Conservation (phyloP, 2,888 invertebrate genomes). For the Ennomos erosarius region DNA sequence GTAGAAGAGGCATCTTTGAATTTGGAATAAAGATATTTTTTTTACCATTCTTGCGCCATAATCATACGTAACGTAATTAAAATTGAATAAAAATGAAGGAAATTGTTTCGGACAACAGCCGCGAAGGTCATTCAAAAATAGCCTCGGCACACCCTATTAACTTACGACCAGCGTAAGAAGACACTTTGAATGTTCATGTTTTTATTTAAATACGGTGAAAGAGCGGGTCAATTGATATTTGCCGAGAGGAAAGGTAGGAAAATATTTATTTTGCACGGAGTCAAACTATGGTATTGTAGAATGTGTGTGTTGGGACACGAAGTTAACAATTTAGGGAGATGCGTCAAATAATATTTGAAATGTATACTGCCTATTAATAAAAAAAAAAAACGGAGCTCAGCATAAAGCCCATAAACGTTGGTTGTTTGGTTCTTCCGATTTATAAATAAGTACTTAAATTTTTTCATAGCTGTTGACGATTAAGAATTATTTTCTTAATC, state of each 20-base stretch:
- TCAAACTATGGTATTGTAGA: slow-evolving; percentile 45
- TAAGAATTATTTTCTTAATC: too few species aligned
- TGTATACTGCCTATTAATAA: too few species aligned
- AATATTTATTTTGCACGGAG: slow-evolving; percentile 59
- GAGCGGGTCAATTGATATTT: slow-evolving; percentile 51
- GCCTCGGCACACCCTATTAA: slow-evolving; percentile 41
- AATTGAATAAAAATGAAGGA: slow-evolving; percentile 29
- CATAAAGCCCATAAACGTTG: too few species aligned
- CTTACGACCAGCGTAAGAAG: slow-evolving; percentile 40
- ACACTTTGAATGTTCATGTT: slow-evolving; percentile 34
- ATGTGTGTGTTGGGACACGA: slow-evolving; percentile 26
- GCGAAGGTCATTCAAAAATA: slow-evolving; percentile 45
- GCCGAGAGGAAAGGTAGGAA: slow-evolving; percentile 47
- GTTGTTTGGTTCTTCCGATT: too few species aligned
- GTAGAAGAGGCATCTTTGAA: not conserved
- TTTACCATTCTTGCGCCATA: slow-evolving; percentile 3
- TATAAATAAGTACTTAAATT: too few species aligned
- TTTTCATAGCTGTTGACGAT: too few species aligned
- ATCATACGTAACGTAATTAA: slow-evolving; percentile 1
- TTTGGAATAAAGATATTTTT: not conserved
- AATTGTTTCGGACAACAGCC: slow-evolving; percentile 41
- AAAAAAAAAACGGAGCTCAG: too few species aligned
- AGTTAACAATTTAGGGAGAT: slow-evolving; percentile 28
- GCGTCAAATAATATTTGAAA: too few species aligned
- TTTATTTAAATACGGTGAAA: slow-evolving; percentile 39